Percentiles rank a stretch among this genome's conserved stretches.
These are phyloP conservation scores for Conus canariensis DNA, from an alignment of 2,888 invertebrate species.

Conservation along the genomic window DNA sequence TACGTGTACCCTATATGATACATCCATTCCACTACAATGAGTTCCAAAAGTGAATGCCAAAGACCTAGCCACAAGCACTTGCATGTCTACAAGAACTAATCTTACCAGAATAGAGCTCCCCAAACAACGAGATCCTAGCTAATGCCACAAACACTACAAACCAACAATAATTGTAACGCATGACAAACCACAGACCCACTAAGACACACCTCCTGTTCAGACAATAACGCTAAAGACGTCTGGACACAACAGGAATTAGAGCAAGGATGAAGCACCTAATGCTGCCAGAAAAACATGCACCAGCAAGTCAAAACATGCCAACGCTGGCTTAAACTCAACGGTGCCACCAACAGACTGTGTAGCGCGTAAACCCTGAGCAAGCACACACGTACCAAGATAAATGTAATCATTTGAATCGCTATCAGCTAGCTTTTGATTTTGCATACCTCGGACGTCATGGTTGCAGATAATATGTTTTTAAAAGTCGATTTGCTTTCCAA, in stretches of 20 bases:
- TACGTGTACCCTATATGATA: background rate
- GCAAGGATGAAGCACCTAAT: background rate
- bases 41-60: background rate
- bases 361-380: conserved; percentile 3
- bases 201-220: conserved; percentile 9
- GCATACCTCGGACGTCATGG: conserved; percentile 39
- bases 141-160: background rate
- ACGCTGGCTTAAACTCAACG: background rate
- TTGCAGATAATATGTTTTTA: conserved; percentile 33
- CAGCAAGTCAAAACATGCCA: conserved; percentile 31
- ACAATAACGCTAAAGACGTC: background rate
- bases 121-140: background rate
- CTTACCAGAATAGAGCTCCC: too few relatives aligned
- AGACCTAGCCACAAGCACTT: background rate
- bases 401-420: background rate
- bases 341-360: background rate
- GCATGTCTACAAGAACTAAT: too few relatives aligned
- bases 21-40: background rate
- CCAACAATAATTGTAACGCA: background rate
- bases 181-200: background rate
- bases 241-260: conserved; percentile 9
- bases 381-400: background rate
- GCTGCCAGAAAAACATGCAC: background rate
- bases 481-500: conserved; percentile 13
- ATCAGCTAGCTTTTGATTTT: background rate